Conservation (phyloP, 2,797 vertebrate species). For the Lateolabrax maculatus region DNA sequence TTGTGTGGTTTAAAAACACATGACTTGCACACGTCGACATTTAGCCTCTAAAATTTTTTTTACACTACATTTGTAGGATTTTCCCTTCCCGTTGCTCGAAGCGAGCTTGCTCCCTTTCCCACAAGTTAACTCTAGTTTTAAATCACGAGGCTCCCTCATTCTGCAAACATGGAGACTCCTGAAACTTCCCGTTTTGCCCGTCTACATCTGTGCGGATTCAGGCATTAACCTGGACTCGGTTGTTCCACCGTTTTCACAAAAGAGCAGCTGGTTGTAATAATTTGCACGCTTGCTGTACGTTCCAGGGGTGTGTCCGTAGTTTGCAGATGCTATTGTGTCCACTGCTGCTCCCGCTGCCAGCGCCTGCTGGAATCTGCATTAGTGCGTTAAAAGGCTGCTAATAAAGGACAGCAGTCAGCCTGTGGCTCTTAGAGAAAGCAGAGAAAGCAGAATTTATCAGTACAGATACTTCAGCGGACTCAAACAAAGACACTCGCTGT, state of each 20-base stretch:
- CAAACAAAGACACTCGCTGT: constrained; percentile 5
- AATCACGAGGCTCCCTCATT: constrained; percentile 11
- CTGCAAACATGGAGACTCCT: background rate
- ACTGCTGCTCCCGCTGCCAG: background rate
- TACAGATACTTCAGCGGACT: background rate
- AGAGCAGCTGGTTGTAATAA: constrained; percentile 41
- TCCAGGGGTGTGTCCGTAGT: background rate
- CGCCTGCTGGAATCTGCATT: constrained; percentile 3
- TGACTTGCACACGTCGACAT: background rate
- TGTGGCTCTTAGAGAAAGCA: background rate
- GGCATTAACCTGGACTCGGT: constrained; percentile 29
- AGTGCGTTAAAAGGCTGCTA: background rate
- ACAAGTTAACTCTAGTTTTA: constrained; percentile 14
- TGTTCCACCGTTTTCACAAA: constrained; percentile 8
- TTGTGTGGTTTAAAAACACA: background rate
- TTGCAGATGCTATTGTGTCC: background rate
- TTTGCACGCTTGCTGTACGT: constrained; percentile 7
- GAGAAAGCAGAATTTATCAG: background rate
- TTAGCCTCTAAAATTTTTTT: background rate
- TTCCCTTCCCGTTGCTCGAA: background rate
- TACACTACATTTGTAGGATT: background rate
- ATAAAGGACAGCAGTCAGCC: background rate
- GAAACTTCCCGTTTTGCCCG: background rate
- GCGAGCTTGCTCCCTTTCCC: background rate
- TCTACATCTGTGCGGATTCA: background rate